Evolutionary conservation across 2,113 vertebrate species (phyloP).

Genomic region (Calyptommatus sinebrachiatus): DNA sequence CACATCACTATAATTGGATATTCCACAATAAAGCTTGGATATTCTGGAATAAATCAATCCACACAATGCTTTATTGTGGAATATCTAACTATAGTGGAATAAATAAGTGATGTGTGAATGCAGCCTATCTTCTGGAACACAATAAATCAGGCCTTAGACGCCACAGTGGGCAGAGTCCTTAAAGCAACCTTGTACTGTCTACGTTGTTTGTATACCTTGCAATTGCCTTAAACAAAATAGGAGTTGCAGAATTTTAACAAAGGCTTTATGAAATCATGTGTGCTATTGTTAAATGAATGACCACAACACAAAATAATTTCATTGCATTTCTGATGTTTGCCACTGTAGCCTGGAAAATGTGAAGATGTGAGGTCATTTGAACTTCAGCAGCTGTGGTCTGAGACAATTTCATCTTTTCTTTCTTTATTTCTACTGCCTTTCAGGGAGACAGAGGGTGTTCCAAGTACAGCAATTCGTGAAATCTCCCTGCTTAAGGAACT

Average conservation of each 20-base stretch:
- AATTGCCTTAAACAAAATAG: not conserved
- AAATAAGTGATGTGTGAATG: no score
- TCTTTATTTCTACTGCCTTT: slow-evolving; percentile 40
- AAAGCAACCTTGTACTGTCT: not conserved
- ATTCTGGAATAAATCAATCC: no score
- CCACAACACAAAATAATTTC: not conserved
- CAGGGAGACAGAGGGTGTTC: slow-evolving; percentile 93
- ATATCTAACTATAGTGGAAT: no score
- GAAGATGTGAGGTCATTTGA: not conserved
- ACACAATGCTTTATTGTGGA: no score
- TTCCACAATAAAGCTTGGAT: no score
- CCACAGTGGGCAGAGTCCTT: not conserved
- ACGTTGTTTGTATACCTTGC: not conserved
- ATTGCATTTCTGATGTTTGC: not conserved
- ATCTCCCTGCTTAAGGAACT: slow-evolving; percentile 94
- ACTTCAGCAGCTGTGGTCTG: not conserved
- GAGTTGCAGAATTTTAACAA: not conserved
- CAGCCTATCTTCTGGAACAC: no score
- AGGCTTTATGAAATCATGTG: not conserved
- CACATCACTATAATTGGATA: no score
- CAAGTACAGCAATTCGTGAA: slow-evolving; percentile 91
- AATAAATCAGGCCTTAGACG: no score
- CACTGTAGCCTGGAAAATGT: not conserved
- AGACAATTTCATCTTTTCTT: not conserved
- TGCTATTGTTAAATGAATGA: not conserved